These are phyloP conservation scores for Podocnemis expansa DNA, from an alignment of 2,113 vertebrate species.

Conservation along the genomic window DNA sequence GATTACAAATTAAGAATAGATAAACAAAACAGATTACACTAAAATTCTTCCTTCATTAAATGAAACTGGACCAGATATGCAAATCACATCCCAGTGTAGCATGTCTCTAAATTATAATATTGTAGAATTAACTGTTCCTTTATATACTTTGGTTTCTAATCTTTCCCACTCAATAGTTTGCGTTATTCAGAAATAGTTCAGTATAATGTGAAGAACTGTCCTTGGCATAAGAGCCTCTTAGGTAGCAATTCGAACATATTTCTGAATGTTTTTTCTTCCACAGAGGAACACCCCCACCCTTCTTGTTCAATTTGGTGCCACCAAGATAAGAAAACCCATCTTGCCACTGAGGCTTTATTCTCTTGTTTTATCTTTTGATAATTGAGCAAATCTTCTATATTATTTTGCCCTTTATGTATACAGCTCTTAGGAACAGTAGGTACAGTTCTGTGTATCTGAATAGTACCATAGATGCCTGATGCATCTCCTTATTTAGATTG, in stretches of 20 bases:
- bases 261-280: neutral
- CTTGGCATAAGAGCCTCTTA: neutral
- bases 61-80: neutral
- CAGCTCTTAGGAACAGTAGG: neutral
- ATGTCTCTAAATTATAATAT: neutral
- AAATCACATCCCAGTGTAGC: neutral
- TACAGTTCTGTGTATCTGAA: conserved; percentile 25
- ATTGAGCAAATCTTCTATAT: conserved; percentile 2
- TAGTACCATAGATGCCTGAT: conserved; percentile 7
- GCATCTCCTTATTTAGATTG: neutral
- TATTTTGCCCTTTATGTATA: conserved; percentile 6
- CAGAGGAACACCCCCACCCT: neutral
- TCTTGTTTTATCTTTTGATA: conserved; percentile 34
- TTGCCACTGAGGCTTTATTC: neutral
- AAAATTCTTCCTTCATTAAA: neutral
- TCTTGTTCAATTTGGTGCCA: neutral
- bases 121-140: neutral
- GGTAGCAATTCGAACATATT: neutral
- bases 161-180: neutral
- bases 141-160: neutral
- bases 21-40: neutral
- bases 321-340: neutral
- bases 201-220: neutral
- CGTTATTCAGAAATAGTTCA: neutral
- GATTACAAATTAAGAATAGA: no score